Base-by-base conservation (phyloP, 2,888 invertebrate genomes). In the Mesorhabditis sp. region DNA sequence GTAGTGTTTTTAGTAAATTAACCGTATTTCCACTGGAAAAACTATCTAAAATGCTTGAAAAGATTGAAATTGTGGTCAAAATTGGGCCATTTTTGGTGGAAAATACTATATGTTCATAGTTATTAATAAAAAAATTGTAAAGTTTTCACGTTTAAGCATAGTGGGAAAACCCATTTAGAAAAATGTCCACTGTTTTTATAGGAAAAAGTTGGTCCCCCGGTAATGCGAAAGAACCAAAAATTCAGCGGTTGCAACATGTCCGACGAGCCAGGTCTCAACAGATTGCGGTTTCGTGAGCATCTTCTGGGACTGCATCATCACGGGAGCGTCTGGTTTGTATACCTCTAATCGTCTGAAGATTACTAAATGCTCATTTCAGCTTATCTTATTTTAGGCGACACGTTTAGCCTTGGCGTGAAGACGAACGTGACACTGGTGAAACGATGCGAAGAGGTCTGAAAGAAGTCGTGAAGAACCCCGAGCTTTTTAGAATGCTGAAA, bases 361-460 rank as follows among this genome's bases (percentile, higher is more conserved):
- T 50, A 13, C 58, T 13, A 50, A 50, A 50, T n/a, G n/a, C 7
- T 50, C 58, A n/a, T 28, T 28, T 28, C 28, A 28, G 28, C 28
- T 28, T 28, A 28, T 28, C 28, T 28, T 28, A 28, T 28, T 50
- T 50, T 50, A 50, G 58, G 7, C 10, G 58, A 10, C n/a, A 10
- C n/a, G n/a, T 50, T 50, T n/a, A 50, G 10, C 10, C 10, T n/a
- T n/a, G 58, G 58, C 10, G 58, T 50, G 58, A 50, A 50, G 58
- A 50, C 58, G n/a, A 50, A 50, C n/a, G n/a, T 50, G 10, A 50
- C 58, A 13, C n/a, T 50, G 58, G 58, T 13, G 58, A 50, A 50
- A n/a, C 58, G 58, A 50, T 50, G 58, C n/a, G 58, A 50, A 50
- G 58, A 50, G 58, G 58, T 50, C n/a, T 50, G n/a, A 13, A 13